Evolutionary conservation across 2,888 invertebrate genomes (phyloP), one percentile per base, ranked within the genome.

Genomic region (Criorhina ranunculi): DNA sequence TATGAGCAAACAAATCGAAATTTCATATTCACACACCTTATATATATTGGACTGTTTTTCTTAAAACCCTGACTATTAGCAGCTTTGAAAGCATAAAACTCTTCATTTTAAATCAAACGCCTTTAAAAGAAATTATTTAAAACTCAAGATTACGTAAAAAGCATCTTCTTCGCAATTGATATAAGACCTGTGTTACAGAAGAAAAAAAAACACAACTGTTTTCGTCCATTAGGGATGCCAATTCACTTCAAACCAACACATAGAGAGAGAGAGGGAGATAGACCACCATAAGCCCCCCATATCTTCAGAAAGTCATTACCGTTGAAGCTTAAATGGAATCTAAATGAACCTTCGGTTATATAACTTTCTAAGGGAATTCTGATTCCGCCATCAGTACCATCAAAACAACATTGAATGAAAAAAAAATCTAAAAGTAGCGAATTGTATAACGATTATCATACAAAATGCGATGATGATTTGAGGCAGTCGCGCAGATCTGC

Each of bases 381-480:
- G 24, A 73, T 69, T 69, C 60, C 24, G 35, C 37, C 17, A 7
- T 35, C 5, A 57, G 60, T 46, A 49, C 35, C 49, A 51, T 59
- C 51, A 72, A 60, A 72, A 49, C n/a, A 51, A 51, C 62, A 73
- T 73, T 53, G 35, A 42, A 73, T 62, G 37, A 17, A 11, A 59
- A 64, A 64, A 55, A 49, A 24, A 35, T 35, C 31, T 19, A 66
- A 66, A 57, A 57, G 64, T 44, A 64, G 31, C 75, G 75, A 76
- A 76, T 76, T 57, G 66, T 76, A 66, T 76, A 76, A 57, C 75
- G 75, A 76, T 76, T 76, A 76, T 57, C 75, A 66, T 66, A 57
- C 66, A 11, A 42, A 62, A 73, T 53, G 73, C 19, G 60, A 44
- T 55, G 73, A 73, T 35, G 53, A 55, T 62, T 62, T 44, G 42